Percentiles rank a stretch among this genome's conserved stretches.
phyloP scores from a whole-genome alignment of 2,797 vertebrate genomes.

The Neoniphon sammara region DNA sequence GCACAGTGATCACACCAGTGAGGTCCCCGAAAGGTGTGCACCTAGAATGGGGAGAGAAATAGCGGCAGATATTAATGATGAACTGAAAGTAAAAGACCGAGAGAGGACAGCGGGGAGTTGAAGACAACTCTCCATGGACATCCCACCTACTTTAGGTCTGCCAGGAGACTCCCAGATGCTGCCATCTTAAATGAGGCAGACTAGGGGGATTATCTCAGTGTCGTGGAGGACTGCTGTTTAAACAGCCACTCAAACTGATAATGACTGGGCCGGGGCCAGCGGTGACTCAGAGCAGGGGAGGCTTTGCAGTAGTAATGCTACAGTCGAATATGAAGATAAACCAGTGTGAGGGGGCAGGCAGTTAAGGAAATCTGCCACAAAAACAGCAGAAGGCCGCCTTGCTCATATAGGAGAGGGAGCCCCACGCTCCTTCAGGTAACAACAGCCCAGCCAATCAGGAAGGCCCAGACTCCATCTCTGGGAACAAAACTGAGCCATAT shows the following conservation, averaged over 20 bases:
- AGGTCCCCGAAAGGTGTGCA: constrained; percentile 97
- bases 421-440: constrained; percentile 73
- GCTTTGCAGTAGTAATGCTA: constrained; percentile 36
- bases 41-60: constrained; percentile 83
- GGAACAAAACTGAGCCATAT: constrained; percentile 37
- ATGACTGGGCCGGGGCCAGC: constrained; percentile 29
- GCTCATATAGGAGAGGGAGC: constrained; percentile 31
- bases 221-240: constrained; percentile 51
- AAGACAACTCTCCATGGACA: constrained; percentile 4
- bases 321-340: constrained; percentile 45
- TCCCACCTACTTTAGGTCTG: background rate
- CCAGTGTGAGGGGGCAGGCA: constrained; percentile 44
- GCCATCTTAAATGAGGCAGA: constrained; percentile 47
- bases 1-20: constrained; percentile 99
- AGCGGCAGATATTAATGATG: constrained; percentile 53
- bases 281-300: constrained; percentile 22
- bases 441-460: constrained; percentile 79
- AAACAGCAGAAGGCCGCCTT: constrained; percentile 40
- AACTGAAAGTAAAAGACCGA: constrained; percentile 5
- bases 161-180: constrained; percentile 30
- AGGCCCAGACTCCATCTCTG: constrained; percentile 33
- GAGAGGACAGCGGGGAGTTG: constrained; percentile 11
- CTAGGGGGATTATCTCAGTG: constrained; percentile 48
- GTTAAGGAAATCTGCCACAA: constrained; percentile 63
- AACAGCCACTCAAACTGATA: constrained; percentile 64